Conservation (phyloP, 1,140 invertebrate species). For the Sarcophaga bullata region DNA sequence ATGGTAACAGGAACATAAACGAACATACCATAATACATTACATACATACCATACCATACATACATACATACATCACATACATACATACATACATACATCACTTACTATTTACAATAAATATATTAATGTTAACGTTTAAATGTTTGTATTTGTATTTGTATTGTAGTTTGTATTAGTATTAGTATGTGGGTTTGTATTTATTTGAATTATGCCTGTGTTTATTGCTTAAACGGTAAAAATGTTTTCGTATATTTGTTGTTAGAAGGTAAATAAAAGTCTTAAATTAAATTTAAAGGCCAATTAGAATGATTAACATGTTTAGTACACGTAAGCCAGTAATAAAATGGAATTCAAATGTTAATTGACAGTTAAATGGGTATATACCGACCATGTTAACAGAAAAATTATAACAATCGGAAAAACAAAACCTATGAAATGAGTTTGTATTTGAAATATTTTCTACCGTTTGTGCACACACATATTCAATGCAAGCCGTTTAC, state of each 20-base stretch:
- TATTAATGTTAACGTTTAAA: background rate
- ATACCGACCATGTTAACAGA: background rate
- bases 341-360: background rate
- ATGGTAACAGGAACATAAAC: background rate
- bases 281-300: conserved; percentile 30
- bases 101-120: background rate
- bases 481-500: too few species aligned
- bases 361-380: conserved; percentile 12
- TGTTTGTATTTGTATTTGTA: background rate
- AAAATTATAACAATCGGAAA: too few species aligned
- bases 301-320: conserved; percentile 38
- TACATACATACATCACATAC: background rate
- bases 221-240: background rate
- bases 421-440: too few species aligned
- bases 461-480: too few species aligned
- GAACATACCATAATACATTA: background rate
- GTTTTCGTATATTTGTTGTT: background rate
- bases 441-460: too few species aligned
- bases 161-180: background rate
- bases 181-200: background rate
- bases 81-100: background rate
- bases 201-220: background rate
- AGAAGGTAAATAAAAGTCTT: too few species aligned
- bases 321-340: conserved; percentile 29
- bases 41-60: background rate